These are phyloP conservation scores for Myotis vivesi DNA, from an alignment of 2,797 vertebrate genomes.

Conservation along the genomic window DNA sequence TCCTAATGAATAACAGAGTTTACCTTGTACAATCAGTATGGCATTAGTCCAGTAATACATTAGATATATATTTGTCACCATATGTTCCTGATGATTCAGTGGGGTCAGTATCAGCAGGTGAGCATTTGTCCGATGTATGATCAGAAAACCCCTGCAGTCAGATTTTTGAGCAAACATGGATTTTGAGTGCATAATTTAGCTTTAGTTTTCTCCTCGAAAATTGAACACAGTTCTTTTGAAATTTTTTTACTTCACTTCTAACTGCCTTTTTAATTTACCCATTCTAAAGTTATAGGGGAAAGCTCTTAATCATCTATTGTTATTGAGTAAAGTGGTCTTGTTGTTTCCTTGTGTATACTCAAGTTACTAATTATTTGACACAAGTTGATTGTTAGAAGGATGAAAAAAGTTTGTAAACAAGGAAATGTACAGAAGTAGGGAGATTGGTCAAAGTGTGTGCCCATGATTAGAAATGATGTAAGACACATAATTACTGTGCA, in stretches of 20 bases:
- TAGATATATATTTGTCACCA: neutral
- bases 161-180: neutral
- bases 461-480: too few relatives aligned
- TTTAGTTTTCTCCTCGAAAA: neutral
- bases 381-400: neutral
- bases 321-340: neutral
- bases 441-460: rapidly evolving
- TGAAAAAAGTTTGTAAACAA: neutral
- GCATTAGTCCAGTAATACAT: neutral
- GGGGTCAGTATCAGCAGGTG: neutral
- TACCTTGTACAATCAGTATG: neutral
- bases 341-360: neutral
- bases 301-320: neutral
- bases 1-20: neutral
- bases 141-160: neutral
- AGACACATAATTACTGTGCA: rapidly evolving
- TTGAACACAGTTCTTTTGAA: neutral
- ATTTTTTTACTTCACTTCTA: neutral
- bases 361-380: neutral
- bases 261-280: neutral
- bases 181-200: neutral
- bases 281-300: neutral
- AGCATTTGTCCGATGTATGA: neutral
- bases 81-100: neutral
- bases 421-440: neutral